Evolutionary conservation across 2,888 invertebrate genomes (phyloP), one percentile per base, ranked within the genome.

Genomic region (Megaustenia siamemsis): DNA sequence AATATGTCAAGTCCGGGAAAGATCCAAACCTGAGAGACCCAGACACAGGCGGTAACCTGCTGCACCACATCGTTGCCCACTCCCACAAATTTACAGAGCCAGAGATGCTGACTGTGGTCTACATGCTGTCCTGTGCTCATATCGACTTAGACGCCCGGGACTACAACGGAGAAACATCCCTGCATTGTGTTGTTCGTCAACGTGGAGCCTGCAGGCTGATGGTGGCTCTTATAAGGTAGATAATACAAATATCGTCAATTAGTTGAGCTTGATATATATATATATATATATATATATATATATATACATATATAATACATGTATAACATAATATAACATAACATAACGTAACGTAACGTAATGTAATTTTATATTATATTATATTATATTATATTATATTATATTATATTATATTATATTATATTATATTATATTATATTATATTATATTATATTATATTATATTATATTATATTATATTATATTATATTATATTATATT

Each of bases 61-160:
- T 92, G 6, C 92, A 92, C 85, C 86, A 91, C 69, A 89, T 92
- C 21, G 89, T 90, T 24, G 88, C 90, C 35, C 86, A 91, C 77
- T 89, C 89, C 0, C 89, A 90, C 68, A 89, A 89, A 79, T 92
- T 92, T 80, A 83, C 87, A 18, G 90, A 89, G 45, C 90, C 91
- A 15, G 90, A 90, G 43, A 89, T 91, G 0, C 88, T 92, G 77
- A 89, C 90, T 12, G 89, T 90, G 15, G 90, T 92, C 40, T 92
- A 92, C 86, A 90, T 90, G 90, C 87, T 92, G 73, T 91, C 90
- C 15, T 90, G 91, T 86, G 90, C 90, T 84, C 91, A 92, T 68
- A 89, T 92, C 8, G 91, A 92, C 53, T 89, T 92, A 2, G 91
- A 92, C 63, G 90, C 90, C 21, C 89, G 88, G 83, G 90, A 92